phyloP scores from a whole-genome alignment of 1,140 invertebrate genomes.

The Cydia strobilella region DNA sequence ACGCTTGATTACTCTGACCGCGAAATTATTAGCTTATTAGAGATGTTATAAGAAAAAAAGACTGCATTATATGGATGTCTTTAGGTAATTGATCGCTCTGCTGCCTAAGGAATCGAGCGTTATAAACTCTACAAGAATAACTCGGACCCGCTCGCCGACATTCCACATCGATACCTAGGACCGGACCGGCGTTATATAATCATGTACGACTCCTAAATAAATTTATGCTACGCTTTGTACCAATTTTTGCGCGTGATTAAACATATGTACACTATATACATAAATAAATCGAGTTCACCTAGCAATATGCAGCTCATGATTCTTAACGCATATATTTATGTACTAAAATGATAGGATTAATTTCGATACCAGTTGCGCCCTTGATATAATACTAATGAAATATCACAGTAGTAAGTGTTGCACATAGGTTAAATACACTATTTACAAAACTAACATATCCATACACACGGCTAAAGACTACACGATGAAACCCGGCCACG shows the following conservation, averaged over 20 bases:
- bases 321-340: constrained; percentile 29
- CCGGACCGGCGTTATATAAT: constrained; percentile 1
- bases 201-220: constrained; percentile 20
- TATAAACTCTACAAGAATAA: background rate
- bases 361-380: constrained; percentile 17
- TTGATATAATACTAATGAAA: constrained; percentile 21
- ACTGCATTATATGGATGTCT: no score
- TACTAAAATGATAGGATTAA: constrained; percentile 21
- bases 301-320: constrained; percentile 29
- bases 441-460: constrained; percentile 25
- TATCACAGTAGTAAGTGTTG: constrained; percentile 29
- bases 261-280: constrained; percentile 66
- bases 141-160: background rate
- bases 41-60: background rate
- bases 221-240: constrained; percentile 38
- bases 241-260: constrained; percentile 44
- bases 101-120: background rate
- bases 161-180: constrained; percentile 12
- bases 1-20: background rate
- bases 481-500: no score
- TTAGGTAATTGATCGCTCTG: background rate
- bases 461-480: constrained; percentile 20
- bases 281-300: constrained; percentile 42
- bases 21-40: no score
- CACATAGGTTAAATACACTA: constrained; percentile 18